Percentiles rank a stretch among this genome's conserved stretches.
Evolutionary conservation across 2,113 vertebrate genomes (phyloP).

Genomic region (Heloderma charlesbogerti): DNA sequence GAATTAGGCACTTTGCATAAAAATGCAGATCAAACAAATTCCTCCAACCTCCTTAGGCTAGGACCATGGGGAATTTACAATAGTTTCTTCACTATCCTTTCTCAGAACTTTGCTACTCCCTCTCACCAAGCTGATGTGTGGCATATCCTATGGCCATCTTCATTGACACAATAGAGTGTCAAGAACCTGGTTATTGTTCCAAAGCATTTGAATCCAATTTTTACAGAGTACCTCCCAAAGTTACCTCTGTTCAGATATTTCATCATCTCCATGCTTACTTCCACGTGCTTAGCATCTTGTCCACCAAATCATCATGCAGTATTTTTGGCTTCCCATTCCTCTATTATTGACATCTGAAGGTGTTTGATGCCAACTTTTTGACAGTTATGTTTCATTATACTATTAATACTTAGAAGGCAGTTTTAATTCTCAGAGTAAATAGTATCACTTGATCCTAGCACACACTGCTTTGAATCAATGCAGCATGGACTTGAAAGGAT

Average conservation of each 20-base stretch:
- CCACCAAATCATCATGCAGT: neutral
- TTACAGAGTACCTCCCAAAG: neutral
- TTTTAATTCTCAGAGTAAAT: slow-evolving; percentile 69
- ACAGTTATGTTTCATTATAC: slow-evolving; percentile 15
- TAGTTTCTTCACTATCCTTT: neutral
- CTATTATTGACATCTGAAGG: neutral
- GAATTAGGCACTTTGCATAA: no score
- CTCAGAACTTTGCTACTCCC: neutral
- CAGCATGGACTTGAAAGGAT: slow-evolving; percentile 75
- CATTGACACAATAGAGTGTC: neutral
- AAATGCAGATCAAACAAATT: no score
- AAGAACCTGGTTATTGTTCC: neutral
- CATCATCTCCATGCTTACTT: neutral
- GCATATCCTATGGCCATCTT: neutral
- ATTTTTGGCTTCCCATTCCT: neutral
- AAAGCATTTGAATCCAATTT: neutral
- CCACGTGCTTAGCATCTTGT: neutral
- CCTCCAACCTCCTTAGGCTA: neutral
- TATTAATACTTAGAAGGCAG: slow-evolving; percentile 33
- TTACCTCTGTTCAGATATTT: neutral
- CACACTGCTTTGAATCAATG: slow-evolving; percentile 75
- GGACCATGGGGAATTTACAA: no score
- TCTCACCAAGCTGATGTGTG: neutral
- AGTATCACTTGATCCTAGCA: slow-evolving; percentile 63
- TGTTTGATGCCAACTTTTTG: neutral